phyloP scores from a whole-genome alignment of 2,888 invertebrate genomes.

The Trachelus tabidus region DNA sequence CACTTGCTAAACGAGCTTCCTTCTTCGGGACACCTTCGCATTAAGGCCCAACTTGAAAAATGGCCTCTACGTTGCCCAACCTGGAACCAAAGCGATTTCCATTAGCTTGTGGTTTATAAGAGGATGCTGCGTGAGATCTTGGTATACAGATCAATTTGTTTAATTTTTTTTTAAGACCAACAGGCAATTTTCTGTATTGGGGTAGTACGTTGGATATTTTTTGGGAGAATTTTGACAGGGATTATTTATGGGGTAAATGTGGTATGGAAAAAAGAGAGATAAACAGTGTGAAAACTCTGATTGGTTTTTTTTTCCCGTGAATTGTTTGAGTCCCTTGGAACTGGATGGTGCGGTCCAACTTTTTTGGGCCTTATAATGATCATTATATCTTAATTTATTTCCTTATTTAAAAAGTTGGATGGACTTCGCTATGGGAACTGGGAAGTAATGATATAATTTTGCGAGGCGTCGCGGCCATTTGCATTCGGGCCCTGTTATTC shows the following conservation, averaged over 20 bases:
- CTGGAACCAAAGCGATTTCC: not conserved
- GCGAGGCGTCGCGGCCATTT: slow-evolving; percentile 40
- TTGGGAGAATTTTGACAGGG: not conserved
- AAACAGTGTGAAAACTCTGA: not conserved
- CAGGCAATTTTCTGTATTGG: not conserved
- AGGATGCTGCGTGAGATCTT: not conserved
- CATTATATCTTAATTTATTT: slow-evolving; percentile 56
- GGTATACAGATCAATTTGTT: not conserved
- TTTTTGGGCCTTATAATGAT: slow-evolving; percentile 48
- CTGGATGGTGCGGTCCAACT: not conserved
- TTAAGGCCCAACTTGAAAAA: slow-evolving; percentile 9
- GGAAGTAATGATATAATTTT: slow-evolving; percentile 51
- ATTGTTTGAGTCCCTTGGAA: not conserved
- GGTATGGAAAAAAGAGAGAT: not conserved
- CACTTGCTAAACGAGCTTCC: slow-evolving; percentile 46
- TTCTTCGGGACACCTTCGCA: slow-evolving; percentile 17
- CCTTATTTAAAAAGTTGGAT: slow-evolving; percentile 44
- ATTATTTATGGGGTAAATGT: not conserved
- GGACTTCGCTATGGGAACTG: slow-evolving; percentile 21
- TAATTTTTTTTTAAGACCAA: not conserved
- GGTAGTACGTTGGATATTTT: not conserved
- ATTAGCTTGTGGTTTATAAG: not conserved
- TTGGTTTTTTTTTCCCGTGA: not conserved
- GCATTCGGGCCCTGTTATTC: slow-evolving; percentile 36
- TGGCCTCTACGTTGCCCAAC: not conserved